Evolutionary conservation across 2,797 vertebrate species (phyloP), one percentile per base, ranked within the genome.

Genomic region (Odontamblyopus rebecca): DNA sequence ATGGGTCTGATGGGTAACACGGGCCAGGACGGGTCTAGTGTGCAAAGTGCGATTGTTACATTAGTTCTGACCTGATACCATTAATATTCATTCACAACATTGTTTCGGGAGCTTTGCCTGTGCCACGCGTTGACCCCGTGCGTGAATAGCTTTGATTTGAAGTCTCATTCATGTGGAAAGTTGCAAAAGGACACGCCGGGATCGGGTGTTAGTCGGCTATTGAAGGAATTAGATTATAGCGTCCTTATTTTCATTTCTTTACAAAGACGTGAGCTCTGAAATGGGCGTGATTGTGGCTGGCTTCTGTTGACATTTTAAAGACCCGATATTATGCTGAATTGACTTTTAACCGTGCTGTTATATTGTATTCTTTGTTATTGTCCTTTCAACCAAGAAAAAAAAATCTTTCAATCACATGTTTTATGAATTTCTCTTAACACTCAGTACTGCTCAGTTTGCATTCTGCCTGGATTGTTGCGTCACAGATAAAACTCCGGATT

Each of bases 31-130:
- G 68, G 81, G 70, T 80, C 82, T 81, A 75, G 86, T 86, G 79
- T 80, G 68, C 67, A 61, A 68, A 75, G 78, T 86, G 88, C 85
- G 85, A 86, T 87, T 86, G 85, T 89, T 83, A 89, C 81, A 84
- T 66, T 77, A 82, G 72, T 68, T 74, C 74, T 86, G 87, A 89
- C 81, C 88, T 61, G 44, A 59, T 35, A 72, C 86, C 82, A 88
- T 89, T 85, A 86, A 90, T 91, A 87, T 91, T 90, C 82, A 92
- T 87, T 79, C 69, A 35, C 69, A 38, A 83, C 82, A 87, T 90
- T 87, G 83, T 89, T 86, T 83, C 76, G 66, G 72, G n/a, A 53
- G 69, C 57, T 4, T n/a, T 13, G 74, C 74, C 62, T 62, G 11
- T 8, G 29, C 70, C 71, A 30, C 71, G 56, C 15, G 69, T 72